Evolutionary conservation across 1,140 invertebrate genomes (phyloP), one percentile per base, ranked within the genome.

Genomic region (Leptopilina clavipes): DNA sequence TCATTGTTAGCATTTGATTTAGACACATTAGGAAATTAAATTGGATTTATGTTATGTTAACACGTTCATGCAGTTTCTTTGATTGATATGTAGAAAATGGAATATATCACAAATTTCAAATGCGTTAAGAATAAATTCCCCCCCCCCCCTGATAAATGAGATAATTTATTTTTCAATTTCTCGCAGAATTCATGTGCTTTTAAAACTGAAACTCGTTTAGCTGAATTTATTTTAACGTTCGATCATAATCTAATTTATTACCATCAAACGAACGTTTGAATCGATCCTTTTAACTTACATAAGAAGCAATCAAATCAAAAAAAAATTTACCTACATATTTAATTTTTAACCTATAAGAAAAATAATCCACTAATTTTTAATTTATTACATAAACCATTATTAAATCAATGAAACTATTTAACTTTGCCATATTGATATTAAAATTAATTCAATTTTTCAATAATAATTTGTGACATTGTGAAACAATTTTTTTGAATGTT

Each of bases 221-320:
- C 48, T 52, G n/a, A n/a, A 52, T 52, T 52, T 52, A 17, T 52
- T n/a, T 52, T n/a, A n/a, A 17, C 48, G 48, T 17, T 52, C 14
- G 17, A 52, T 52, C 48, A 52, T 52, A 52, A 52, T 17, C 17
- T 5, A 52, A 52, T 52, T 52, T 52, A 52, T 52, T 52, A n/a
- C n/a, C 48, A 52, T 52, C 25, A 31, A 1, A 31, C n/a, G 6
- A 52, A 48, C 44, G 44, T 48, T 48, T 14, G 17, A 52, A 7
- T 52, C 5, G 14, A n/a, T 17, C n/a, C 14, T 52, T 17, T n/a
- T 3, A 52, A 17, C 45, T 14, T n/a, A 1, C n/a, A 48, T 52
- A 52, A 45, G 44, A 45, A 45, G 44, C 44, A 45, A 45, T n/a
- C 12, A 52, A 52, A n/a, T n/a, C 5, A 17, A 48, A 48, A 12